Evolutionary conservation across 2,113 vertebrate species (phyloP), one percentile per base, ranked within the genome.

Genomic region (Centropus bengalensis): DNA sequence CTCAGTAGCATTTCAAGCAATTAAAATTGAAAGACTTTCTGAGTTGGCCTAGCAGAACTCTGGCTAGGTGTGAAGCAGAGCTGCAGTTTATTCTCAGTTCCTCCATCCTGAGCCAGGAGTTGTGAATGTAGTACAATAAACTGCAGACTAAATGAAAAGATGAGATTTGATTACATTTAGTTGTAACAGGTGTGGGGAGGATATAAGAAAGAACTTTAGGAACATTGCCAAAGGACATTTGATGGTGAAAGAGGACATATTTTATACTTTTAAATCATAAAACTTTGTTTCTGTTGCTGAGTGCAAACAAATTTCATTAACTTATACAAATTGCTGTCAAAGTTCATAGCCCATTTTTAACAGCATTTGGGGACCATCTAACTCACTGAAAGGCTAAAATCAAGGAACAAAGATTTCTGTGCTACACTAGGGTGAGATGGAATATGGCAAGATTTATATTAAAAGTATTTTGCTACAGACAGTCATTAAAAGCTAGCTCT

Each of bases 1-100:
- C 71, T 66, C 32, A 28, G 56, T 58, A 83, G 1, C 8, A 74
- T 86, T 91, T 74, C 9, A 62, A 78, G 17, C 22, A 92, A 91
- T 86, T 77, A 88, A 77, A 93, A 90, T 86, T 36, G 58, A 95
- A 93, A 83, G 6, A 9, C 16, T 62, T 66, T 86, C 49, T 88
- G 38, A 28, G 20, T 23, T 67, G 60, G 28, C 68, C 30, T 74
- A 77, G 42, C 7, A 83, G 68, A 86, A 6, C 14, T 86, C n/a
- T 78, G 42, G 7, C 17, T 83, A 86, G n/a, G 17, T 78, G 59
- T 86, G 77, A 91, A 88, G 33, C 40, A 86, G 64, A 86, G 36
- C 30, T 78, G 40, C 18, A 36, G 32, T 86, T 80, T 88, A 45
- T 13, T 83, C 44, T 62, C 42, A 63, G 14, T 70, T 92, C 30